Percentiles rank a stretch among this genome's conserved stretches.
Conservation (phyloP, 2,888 invertebrate species). For the Cynaeus angustus region DNA sequence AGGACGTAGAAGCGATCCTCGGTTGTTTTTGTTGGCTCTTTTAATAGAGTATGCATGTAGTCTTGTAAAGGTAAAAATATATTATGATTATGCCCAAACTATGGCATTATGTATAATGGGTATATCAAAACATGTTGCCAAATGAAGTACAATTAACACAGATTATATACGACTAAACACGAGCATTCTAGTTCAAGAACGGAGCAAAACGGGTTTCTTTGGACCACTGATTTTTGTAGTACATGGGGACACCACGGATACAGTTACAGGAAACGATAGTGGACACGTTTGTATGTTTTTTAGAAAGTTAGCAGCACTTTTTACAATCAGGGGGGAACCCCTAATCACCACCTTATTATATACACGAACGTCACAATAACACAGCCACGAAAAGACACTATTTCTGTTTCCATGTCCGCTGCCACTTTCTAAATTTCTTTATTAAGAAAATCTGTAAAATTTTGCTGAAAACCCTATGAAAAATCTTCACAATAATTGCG, state of each 20-base stretch:
- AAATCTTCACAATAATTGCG: too few relatives aligned
- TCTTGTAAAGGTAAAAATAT: conserved; percentile 39
- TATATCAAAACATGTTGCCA: conserved; percentile 60
- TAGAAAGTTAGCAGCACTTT: neutral
- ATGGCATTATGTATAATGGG: conserved; percentile 55
- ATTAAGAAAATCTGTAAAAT: conserved; percentile 8
- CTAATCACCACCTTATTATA: neutral
- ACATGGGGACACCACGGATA: conserved; percentile 1
- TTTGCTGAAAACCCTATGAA: too few relatives aligned
- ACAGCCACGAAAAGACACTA: conserved; percentile 37
- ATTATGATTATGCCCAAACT: conserved; percentile 41
- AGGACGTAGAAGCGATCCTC: conserved; percentile 4
- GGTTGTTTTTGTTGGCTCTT: conserved; percentile 4
- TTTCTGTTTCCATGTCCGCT: neutral
- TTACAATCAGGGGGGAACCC: neutral
- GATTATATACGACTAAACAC: conserved; percentile 58
- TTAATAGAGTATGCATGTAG: conserved; percentile 66
- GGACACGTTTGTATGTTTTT: conserved; percentile 2
- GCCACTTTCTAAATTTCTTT: conserved; percentile 1
- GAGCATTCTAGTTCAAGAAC: conserved; percentile 49
- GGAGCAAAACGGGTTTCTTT: conserved; percentile 54
- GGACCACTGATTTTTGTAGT: conserved; percentile 34
- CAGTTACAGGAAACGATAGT: conserved; percentile 9
- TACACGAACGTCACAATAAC: conserved; percentile 11
- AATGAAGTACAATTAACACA: conserved; percentile 59